Evolutionary conservation across 2,888 invertebrate species (phyloP).

Genomic region (Sphaerophoria taeniata): DNA sequence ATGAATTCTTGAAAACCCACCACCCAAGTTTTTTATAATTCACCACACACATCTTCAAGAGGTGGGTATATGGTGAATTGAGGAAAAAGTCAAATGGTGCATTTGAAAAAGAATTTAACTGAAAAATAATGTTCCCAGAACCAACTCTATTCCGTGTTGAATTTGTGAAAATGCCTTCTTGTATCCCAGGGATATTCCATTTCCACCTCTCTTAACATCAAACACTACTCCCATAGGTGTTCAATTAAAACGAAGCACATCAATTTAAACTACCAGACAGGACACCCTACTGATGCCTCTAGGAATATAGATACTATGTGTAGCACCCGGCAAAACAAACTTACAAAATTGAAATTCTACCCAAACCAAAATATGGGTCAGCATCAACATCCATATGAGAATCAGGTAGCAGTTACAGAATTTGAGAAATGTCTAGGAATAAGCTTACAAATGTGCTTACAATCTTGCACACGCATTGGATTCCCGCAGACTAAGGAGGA

Average conservation of each 20-base stretch:
- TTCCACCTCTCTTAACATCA: too few relatives aligned
- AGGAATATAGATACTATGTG: conserved; percentile 2
- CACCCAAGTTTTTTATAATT: too few relatives aligned
- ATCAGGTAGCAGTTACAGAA: background rate
- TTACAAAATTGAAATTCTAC: background rate
- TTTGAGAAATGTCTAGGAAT: conserved; percentile 2
- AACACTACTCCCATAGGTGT: conserved; percentile 35
- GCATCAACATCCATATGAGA: background rate
- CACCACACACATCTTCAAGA: too few relatives aligned
- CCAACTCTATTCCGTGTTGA: too few relatives aligned
- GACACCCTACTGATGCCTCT: conserved; percentile 31
- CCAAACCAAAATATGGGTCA: conserved; percentile 19
- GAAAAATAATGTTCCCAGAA: too few relatives aligned
- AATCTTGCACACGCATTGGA: conserved; percentile 59
- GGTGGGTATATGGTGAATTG: too few relatives aligned
- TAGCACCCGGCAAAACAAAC: background rate
- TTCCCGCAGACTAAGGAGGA: conserved; percentile 14
- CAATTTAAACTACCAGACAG: conserved; percentile 58
- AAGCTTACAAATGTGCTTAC: conserved; percentile 59
- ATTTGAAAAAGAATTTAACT: too few relatives aligned
- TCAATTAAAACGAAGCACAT: conserved; percentile 69
- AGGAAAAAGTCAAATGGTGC: too few relatives aligned
- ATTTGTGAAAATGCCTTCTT: too few relatives aligned
- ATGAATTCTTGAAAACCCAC: too few relatives aligned
- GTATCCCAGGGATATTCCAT: background rate